A percentile compares a stretch with the other conserved stretches of the same genome.
These are phyloP conservation scores for Phlogophora meticulosa DNA, from an alignment of 2,888 invertebrate genomes.

Conservation along the genomic window DNA sequence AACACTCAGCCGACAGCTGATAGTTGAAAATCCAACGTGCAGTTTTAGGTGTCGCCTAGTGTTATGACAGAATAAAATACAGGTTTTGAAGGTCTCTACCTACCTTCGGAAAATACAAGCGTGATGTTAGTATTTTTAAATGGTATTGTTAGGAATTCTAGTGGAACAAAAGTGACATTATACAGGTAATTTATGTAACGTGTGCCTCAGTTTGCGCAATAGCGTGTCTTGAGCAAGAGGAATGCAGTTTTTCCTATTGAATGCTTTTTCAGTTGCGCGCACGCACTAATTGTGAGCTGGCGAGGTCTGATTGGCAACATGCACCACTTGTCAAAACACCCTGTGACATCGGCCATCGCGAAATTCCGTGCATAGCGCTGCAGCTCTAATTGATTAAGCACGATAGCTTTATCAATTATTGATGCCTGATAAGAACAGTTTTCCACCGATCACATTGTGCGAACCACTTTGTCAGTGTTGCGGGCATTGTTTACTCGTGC, in stretches of 20 bases:
- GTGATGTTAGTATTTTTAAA: not conserved
- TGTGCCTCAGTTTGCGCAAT: constrained; percentile 63
- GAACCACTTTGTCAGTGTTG: constrained; percentile 76
- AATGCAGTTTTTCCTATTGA: constrained; percentile 69
- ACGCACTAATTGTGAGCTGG: constrained; percentile 30
- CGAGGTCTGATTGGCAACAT: constrained; percentile 30
- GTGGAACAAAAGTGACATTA: constrained; percentile 15
- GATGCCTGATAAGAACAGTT: constrained; percentile 78
- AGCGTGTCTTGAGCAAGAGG: constrained; percentile 61
- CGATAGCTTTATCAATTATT: constrained; percentile 77
- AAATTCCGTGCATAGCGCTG: constrained; percentile 71
- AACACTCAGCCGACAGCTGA: too few species aligned
- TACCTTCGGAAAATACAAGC: too few species aligned
- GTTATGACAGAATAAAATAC: too few species aligned
- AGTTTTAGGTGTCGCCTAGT: too few species aligned
- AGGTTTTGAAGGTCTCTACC: too few species aligned
- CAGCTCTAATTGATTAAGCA: constrained; percentile 72
- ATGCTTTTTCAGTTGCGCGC: constrained; percentile 49
- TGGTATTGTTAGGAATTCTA: not conserved
- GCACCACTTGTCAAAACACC: constrained; percentile 26
- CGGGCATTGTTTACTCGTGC: constrained; percentile 68
- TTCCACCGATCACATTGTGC: constrained; percentile 73
- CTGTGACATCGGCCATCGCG: constrained; percentile 45
- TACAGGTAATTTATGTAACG: constrained; percentile 30
- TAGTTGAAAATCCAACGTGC: too few species aligned